phyloP scores from a whole-genome alignment of 2,113 vertebrate genomes.

The Oryzias curvinotus region DNA sequence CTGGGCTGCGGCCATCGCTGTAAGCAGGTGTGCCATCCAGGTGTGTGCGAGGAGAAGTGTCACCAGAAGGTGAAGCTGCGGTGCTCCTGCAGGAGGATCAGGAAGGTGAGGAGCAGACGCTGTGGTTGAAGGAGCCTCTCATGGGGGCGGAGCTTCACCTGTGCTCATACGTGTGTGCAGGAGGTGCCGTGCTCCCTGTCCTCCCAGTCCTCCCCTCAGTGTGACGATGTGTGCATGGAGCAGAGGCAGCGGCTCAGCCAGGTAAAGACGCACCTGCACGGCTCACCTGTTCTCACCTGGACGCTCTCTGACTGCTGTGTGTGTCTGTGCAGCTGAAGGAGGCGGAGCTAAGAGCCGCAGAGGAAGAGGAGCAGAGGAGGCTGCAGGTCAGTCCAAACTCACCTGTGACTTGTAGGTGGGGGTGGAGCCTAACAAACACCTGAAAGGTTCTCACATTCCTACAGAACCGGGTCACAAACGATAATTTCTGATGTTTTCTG shows the following conservation, averaged over 20 bases:
- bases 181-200: constrained; percentile 83
- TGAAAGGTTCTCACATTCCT: too few species aligned
- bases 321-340: constrained; percentile 82
- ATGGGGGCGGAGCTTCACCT: not conserved
- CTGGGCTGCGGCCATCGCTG: constrained; percentile 92
- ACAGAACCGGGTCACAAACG: too few species aligned
- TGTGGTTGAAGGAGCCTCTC: too few species aligned
- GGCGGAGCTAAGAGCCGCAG: constrained; percentile 84
- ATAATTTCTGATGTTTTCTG: too few species aligned
- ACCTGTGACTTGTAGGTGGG: constrained; percentile 76
- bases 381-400: constrained; percentile 81
- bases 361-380: constrained; percentile 87
- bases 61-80: constrained; percentile 91
- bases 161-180: constrained; percentile 57
- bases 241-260: constrained; percentile 86
- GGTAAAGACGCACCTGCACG: constrained; percentile 68
- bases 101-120: constrained; percentile 79
- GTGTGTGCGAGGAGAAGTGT: constrained; percentile 84
- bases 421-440: constrained; percentile 71
- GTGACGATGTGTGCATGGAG: constrained; percentile 85
- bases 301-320: constrained; percentile 1
- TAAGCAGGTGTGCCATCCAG: constrained; percentile 88
- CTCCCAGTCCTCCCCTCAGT: constrained; percentile 77
- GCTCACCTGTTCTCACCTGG: not conserved
- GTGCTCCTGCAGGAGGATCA: constrained; percentile 93